Base-by-base conservation (phyloP, 2,797 vertebrate species). In the Spondyliosoma cantharus region DNA sequence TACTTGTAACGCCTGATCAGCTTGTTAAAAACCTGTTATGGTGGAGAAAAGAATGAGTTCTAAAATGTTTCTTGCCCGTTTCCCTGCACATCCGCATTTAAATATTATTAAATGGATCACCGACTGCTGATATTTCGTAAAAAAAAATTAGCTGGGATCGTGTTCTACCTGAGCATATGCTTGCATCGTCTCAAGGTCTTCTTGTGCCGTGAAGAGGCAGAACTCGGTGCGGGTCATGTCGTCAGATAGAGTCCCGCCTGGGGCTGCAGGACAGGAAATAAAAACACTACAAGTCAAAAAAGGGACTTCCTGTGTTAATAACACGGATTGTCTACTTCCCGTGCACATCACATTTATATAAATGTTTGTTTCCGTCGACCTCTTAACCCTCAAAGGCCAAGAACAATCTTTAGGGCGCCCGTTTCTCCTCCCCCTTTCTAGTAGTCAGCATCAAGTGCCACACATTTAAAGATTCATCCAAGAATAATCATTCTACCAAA, bases 1-100 rank as follows among this genome's bases (percentile, higher is more conserved):
- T 99, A 99, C 91, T 99, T 99, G 94, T 99, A 99, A 93, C 97
- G 97, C 95, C 97, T 95, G 96, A 99, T 98, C 90, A 99, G 95
- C 94, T 99, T 99, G 96, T 98, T 98, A 96, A 99, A 98, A 96
- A 98, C 97, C 97, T 99, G 8, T 60, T 42, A 9, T 4, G 16
- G 4, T 0, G 25, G 0, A 46, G 45, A 46, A 15, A 46, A 16
- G 45, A 16, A 4, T 16, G 14, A 46, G 9, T 37, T 37, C 1
- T 37, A 37, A 37, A 37, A 9, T 2, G 11, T 57, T 57, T 16
- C 0, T 69, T 17, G 7, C 20, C 5, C 4, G 12, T 22, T 27
- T 43, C 19, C 7, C 8, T 5, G 2, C 17, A 32, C 9, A 29
- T 13, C 4, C 37, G 9, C 15, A 46, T 3, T 32, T 1, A 15